Evolutionary conservation across 2,797 vertebrate species (phyloP).

Genomic region (Hippocampus kuda): DNA sequence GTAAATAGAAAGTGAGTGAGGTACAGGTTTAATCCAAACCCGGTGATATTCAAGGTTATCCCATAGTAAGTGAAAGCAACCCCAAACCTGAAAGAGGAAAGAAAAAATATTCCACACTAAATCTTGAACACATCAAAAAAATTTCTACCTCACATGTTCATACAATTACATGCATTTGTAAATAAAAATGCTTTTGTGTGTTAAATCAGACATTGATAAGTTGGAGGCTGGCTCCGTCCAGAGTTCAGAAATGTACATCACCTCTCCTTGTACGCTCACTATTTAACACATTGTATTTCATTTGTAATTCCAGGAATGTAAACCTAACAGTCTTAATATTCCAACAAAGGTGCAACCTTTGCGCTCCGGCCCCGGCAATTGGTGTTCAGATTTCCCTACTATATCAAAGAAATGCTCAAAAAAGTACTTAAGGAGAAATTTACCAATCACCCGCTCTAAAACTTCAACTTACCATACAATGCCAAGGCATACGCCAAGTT

Average conservation of each 20-base stretch:
- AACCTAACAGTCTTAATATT: constrained; percentile 1
- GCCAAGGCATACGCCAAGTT: constrained; percentile 66
- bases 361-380: neutral
- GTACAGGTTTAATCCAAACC: constrained; percentile 76
- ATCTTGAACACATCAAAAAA: neutral
- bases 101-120: neutral
- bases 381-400: neutral
- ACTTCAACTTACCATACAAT: constrained; percentile 66
- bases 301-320: neutral
- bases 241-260: neutral
- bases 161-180: neutral
- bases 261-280: neutral
- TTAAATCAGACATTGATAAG: neutral
- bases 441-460: neutral
- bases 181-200: neutral
- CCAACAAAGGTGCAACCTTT: constrained; percentile 2
- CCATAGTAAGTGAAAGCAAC: constrained; percentile 82
- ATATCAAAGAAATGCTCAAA: constrained; percentile 3
- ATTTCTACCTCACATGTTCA: neutral
- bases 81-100: constrained; percentile 69
- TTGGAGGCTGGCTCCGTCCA: neutral
- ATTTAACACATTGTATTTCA: constrained; percentile 5
- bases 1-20: constrained; percentile 77
- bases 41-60: constrained; percentile 74
- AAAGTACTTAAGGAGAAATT: neutral